Conservation (phyloP, 92 coral and sea anemone genomes). For the Blastomussa wellsi region DNA sequence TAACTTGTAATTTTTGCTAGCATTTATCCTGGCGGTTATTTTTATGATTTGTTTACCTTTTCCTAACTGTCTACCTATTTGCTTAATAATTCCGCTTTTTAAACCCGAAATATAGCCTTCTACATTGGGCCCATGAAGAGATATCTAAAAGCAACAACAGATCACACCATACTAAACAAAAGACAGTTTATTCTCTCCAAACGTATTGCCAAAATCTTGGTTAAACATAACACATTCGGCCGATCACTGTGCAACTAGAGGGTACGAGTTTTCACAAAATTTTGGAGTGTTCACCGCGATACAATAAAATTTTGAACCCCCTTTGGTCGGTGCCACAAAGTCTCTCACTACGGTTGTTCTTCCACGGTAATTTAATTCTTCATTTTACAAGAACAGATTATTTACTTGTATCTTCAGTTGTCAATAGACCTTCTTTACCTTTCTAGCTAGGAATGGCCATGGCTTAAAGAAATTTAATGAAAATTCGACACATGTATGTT, state of each 20-base stretch:
- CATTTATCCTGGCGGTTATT: background rate
- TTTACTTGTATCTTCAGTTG: background rate
- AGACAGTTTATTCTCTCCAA: background rate
- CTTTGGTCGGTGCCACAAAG: background rate
- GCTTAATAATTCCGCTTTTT: background rate
- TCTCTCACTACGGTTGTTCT: background rate
- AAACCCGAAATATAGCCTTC: background rate
- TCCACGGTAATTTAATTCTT: too few species aligned
- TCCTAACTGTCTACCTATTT: background rate
- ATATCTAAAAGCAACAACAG: background rate
- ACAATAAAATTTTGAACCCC: background rate
- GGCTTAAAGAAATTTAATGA: too few species aligned
- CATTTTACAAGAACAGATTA: too few species aligned
- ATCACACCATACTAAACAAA: background rate
- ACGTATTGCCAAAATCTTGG: background rate
- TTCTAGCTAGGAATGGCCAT: too few species aligned
- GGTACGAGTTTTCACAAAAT: background rate
- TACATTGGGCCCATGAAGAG: background rate
- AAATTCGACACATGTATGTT: too few species aligned
- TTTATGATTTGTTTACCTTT: background rate
- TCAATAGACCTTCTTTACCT: too few species aligned
- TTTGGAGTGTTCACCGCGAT: background rate
- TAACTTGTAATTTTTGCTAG: conserved; percentile 11
- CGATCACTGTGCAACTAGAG: background rate
- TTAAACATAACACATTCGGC: background rate